Base-by-base conservation (phyloP, 1,140 invertebrate genomes). In the Lepidurus packardi region DNA sequence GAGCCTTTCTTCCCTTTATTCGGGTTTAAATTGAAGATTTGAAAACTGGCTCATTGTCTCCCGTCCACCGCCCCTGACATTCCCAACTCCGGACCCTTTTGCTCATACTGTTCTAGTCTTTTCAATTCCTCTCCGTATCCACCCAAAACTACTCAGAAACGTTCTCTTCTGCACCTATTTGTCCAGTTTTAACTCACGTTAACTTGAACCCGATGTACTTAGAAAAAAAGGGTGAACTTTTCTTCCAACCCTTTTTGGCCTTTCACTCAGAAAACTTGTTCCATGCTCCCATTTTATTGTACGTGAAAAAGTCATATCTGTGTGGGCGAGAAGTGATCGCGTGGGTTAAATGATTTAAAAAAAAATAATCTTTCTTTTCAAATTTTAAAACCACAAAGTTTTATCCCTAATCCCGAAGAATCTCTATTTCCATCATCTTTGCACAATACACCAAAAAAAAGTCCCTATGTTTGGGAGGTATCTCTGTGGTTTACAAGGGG, bases 341-440 rank as follows among this genome's bases (percentile, higher is more conserved):
- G 53, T 65, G 53, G 13, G 16, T 65, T 65, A 21, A 65, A 65
- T 65, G 53, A 13, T 13, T 65, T 34, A 4, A 34, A 65, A 16
- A 21, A n/a, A n/a, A n/a, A n/a, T n/a, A n/a, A 65, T 1, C n/a
- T 65, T 65, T 65, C 53, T 11, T 65, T 65, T 65, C 3, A 65
- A 65, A 65, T 65, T 65, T 65, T 65, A 65, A 21, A 21, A 21
- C 53, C 1, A 65, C 3, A 65, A 65, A 16, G 21, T 65, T 65
- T 65, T 65, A 65, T 65, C 53, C 53, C 21, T 65, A 21, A n/a
- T 65, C 53, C 53, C 16, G 53, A 65, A 65, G 53, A 65, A 65
- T 65, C 53, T 65, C 53, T 65, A 65, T 65, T 65, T 65, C 53
- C 53, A 65, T 65, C 53, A 65, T 65, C 53, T 65, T 65, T 65